Base-by-base conservation (phyloP, 2,888 invertebrate genomes). In the Parnassius glacialis region DNA sequence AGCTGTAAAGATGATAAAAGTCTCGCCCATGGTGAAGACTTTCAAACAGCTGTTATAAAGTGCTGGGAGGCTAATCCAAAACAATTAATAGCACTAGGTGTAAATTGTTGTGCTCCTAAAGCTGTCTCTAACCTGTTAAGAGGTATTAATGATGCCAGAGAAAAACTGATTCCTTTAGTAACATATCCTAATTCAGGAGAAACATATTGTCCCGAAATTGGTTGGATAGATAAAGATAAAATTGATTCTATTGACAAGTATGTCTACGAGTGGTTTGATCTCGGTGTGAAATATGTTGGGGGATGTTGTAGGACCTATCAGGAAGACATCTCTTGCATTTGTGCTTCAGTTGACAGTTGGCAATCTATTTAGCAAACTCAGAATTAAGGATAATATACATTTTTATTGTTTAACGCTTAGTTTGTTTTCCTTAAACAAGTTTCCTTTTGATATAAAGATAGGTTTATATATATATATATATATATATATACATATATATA, bases 111-210 rank as follows among this genome's bases (percentile, higher is more conserved):
- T 12, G 80, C 87, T 9, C 92, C 92, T 2, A 70, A 70, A 20
- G 74, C 83, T 61, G 83, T 92, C n/a, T 68, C 73, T 1, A 76
- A 77, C 11, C 71, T 91, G 43, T 80, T 91, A 16, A 73, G 67
- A 42, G 79, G 79, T 11, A 76, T 92, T 60, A 77, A 79, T 67
- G 73, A 77, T 1, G 74, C 75, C 20, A 67, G 73, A 16, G 54
- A 68, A 10, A 64, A 70, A 34, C 74, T 74, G 10, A 93, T 97
- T 65, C 96, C 96, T 0, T 84, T 98, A 52, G 93, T 98, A 12
- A 96, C 95, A 13, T 98, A 98, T 83, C 97, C 98, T 0, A 98
- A 98, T 78, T 97, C 97, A 74, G 98, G 98, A 5, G 96, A 97
- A 79, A 93, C 91, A 67, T 97, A 95, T 85, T 92, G 85, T 62